Evolutionary conservation across 2,797 vertebrate genomes (phyloP).

Genomic region (Pangasius djambal): DNA sequence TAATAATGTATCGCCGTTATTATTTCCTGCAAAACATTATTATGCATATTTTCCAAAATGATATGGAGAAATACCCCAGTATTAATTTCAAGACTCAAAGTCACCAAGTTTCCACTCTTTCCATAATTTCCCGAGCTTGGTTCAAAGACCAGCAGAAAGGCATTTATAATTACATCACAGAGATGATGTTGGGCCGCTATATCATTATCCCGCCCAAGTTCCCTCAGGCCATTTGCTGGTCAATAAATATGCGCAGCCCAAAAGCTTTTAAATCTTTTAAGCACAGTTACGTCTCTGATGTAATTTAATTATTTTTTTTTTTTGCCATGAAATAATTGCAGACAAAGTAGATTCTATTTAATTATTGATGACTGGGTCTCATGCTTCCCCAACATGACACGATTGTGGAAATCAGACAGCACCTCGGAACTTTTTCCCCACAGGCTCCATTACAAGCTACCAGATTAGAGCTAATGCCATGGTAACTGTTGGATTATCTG

Average conservation of each 20-base stretch:
- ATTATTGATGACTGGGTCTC: constrained; percentile 37
- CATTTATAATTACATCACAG: constrained; percentile 44
- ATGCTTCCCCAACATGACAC: constrained; percentile 37
- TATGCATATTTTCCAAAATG: not conserved
- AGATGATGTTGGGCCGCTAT: constrained; percentile 25
- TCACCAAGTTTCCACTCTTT: not conserved
- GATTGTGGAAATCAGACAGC: constrained; percentile 25
- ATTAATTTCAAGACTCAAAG: not conserved
- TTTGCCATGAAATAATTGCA: constrained; percentile 18
- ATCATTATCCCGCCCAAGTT: constrained; percentile 28
- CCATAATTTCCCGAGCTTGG: not conserved
- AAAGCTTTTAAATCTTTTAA: constrained; percentile 51
- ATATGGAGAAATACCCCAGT: not conserved
- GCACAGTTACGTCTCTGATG: constrained; percentile 8
- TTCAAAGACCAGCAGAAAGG: constrained; percentile 17
- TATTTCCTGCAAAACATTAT: not conserved
- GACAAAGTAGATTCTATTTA: constrained; percentile 38
- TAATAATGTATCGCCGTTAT: not conserved
- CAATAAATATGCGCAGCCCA: constrained; percentile 42
- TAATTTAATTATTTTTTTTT: constrained; percentile 42
- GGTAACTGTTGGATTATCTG: not conserved
- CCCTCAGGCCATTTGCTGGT: constrained; percentile 39
- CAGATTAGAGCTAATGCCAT: constrained; percentile 24
- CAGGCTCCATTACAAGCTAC: constrained; percentile 12
- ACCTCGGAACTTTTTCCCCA: not conserved